Conservation (phyloP, 2,113 vertebrate species). For the Tupaia chinensis region DNA sequence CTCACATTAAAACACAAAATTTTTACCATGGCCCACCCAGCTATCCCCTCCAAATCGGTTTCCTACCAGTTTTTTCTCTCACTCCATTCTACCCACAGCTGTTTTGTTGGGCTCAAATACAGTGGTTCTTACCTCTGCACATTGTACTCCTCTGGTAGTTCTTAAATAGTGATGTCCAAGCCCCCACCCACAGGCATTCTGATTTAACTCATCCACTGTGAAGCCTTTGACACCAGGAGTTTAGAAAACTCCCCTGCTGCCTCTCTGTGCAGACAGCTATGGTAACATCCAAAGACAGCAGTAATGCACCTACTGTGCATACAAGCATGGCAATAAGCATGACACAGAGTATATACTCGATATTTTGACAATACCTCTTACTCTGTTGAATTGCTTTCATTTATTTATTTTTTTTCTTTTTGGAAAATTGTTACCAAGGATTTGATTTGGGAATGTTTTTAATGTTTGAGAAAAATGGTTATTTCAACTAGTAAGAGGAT, state of each 20-base stretch:
- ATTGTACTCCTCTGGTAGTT: neutral
- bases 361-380: slow-evolving; percentile 9
- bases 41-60: neutral
- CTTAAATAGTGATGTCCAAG: neutral
- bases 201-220: neutral
- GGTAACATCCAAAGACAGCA: neutral
- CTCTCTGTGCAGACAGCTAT: neutral
- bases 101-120: neutral
- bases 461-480: neutral
- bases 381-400: neutral
- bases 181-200: neutral
- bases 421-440: slow-evolving; percentile 37
- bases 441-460: slow-evolving; percentile 30
- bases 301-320: neutral
- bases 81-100: neutral
- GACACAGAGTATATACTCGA: neutral
- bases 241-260: neutral
- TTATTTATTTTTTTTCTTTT: slow-evolving; percentile 9
- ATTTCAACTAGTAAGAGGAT: slow-evolving; percentile 5
- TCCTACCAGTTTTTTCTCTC: neutral
- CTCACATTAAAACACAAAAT: neutral
- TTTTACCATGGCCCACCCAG: neutral
- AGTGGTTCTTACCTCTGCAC: neutral
- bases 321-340: neutral
- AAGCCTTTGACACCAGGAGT: neutral